Evolutionary conservation across 2,113 vertebrate species (phyloP), one percentile per base, ranked within the genome.

Genomic region (Heloderma charlesbogerti): DNA sequence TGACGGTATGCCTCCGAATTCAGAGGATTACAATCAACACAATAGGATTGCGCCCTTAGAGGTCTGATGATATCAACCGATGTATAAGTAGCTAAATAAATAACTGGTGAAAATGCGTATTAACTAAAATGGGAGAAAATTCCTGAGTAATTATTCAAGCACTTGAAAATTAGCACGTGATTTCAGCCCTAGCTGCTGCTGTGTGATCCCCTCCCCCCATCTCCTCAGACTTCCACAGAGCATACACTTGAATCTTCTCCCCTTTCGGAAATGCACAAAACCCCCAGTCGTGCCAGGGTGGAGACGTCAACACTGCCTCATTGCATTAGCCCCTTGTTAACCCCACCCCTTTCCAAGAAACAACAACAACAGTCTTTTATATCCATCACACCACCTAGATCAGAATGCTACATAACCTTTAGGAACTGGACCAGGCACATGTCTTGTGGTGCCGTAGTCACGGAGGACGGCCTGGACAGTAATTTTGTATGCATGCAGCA

Each of bases 401-500:
- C 40, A 86, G 66, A 86, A 86, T 27, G 75, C 57, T 45, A 18
- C 18, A 51, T 81, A 89, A 86, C 75, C 75, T 81, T 80, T 79
- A 81, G 67, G 27, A 45, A 89, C 18, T 80, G 54, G 22, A 82
- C 10, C 3, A 8, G 72, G 54, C 57, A 5, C 45, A 67, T 15
- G 48, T 37, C 63, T 16, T 57, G 27, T 31, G 6, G 20, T 86
- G 93, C 69, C 3, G 3, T 18, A 88, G 84, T 13, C 0, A 37
- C 60, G 87, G 3, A 89, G 78, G 4, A 0, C 0, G 0, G 66
- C 45, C 95, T 54, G 91, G 94, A 94, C 93, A 91, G 91, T 1
- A 40, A 92, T 82, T 83, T 77, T 3, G 2, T 94, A 45, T 91
- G 94, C 40, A 5, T 12, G n/a, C 88, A 1, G 94, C 94, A 95